Percentiles rank a stretch among this genome's conserved stretches.
These are phyloP conservation scores for Platanista minor DNA, from an alignment of 2,113 vertebrate species.

Conservation along the genomic window DNA sequence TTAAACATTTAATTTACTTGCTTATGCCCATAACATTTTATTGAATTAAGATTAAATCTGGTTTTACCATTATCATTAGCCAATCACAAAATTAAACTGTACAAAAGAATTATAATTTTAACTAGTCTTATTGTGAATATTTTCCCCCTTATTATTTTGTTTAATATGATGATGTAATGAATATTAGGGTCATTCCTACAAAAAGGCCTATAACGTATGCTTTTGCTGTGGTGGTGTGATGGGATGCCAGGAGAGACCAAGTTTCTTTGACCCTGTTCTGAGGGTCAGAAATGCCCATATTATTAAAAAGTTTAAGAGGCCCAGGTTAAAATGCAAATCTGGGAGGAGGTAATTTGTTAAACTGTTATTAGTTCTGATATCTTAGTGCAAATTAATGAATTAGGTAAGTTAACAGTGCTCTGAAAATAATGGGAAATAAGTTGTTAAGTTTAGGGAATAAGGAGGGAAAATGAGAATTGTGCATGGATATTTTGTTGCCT, in stretches of 20 bases:
- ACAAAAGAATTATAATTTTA: not conserved
- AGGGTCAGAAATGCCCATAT: not conserved
- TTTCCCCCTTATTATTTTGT: not conserved
- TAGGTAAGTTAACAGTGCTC: not conserved
- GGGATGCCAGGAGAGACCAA: not conserved
- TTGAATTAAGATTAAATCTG: not conserved
- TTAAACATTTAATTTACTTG: constrained; percentile 8
- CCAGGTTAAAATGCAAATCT: not conserved
- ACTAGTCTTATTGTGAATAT: not conserved
- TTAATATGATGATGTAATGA: not conserved
- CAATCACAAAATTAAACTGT: constrained; percentile 13
- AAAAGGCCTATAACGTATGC: not conserved
- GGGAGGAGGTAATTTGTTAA: not conserved
- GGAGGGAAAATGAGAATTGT: not conserved
- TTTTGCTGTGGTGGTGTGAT: not conserved
- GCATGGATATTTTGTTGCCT: not conserved
- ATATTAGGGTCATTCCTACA: not conserved
- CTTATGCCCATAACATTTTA: not conserved
- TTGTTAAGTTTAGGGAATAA: not conserved
- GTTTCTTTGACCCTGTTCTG: not conserved
- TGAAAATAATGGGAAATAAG: not conserved
- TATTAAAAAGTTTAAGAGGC: not conserved
- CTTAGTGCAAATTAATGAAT: not conserved
- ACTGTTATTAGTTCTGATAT: not conserved
- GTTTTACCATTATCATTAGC: not conserved